Percentiles rank a stretch among this genome's conserved stretches.
Conservation (phyloP, 2,888 invertebrate genomes). For the Rhopalosiphum nymphaeae region DNA sequence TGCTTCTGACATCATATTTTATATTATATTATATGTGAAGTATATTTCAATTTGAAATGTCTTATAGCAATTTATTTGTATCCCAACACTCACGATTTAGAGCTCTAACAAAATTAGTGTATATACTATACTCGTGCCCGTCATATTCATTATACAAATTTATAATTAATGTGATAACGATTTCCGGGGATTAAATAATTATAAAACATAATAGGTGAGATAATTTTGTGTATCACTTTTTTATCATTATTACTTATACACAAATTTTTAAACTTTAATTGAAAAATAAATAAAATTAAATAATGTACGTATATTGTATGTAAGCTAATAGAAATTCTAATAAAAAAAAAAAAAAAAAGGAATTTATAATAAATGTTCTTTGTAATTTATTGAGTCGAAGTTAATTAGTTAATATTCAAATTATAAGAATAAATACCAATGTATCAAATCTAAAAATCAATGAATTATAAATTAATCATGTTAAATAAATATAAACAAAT, state of each 20-base stretch:
- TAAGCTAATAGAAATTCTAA: not conserved
- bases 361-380: not conserved
- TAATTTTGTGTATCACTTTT: not conserved
- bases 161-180: not conserved
- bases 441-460: not conserved
- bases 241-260: not conserved
- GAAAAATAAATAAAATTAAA: not conserved
- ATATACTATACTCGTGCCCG: not conserved
- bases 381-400: not conserved
- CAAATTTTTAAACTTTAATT: not conserved
- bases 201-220: not conserved
- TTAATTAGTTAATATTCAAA: not conserved
- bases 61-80: not conserved
- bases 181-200: not conserved
- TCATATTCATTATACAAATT: not conserved
- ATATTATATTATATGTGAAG: not conserved
- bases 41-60: constrained; percentile 5
- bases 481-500: not conserved
- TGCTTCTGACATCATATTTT: not conserved
- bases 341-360: not conserved
- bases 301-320: not conserved
- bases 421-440: not conserved
- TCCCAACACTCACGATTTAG: not conserved
- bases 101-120: not conserved
- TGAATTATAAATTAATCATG: not conserved